These are phyloP conservation scores for Prietella phreatophila DNA, from an alignment of 2,113 vertebrate genomes.

Conservation along the genomic window DNA sequence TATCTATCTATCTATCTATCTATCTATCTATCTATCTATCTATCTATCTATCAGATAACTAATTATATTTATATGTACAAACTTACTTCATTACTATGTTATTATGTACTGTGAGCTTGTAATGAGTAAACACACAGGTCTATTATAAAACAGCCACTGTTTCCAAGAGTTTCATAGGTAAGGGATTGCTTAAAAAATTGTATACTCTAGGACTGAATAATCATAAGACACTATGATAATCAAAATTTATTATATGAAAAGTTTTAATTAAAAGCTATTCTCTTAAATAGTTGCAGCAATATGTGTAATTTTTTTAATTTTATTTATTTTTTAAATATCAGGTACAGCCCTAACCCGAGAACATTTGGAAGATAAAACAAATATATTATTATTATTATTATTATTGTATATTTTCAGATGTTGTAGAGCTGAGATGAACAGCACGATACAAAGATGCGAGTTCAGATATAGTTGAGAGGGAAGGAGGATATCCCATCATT, in stretches of 20 bases:
- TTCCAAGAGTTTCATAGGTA: background rate
- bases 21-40: no score
- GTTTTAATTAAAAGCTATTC: background rate
- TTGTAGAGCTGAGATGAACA: slow-evolving; percentile 25
- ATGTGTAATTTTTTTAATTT: no score
- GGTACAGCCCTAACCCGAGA: background rate
- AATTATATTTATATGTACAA: background rate
- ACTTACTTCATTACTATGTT: background rate
- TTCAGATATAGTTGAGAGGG: slow-evolving; percentile 18
- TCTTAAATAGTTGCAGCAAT: background rate
- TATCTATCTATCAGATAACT: no score
- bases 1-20: background rate
- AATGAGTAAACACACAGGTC: background rate
- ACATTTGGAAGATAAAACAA: background rate
- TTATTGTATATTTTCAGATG: background rate
- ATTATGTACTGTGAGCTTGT: background rate
- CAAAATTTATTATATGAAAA: background rate
- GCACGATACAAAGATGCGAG: slow-evolving; percentile 7
- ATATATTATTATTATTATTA: background rate
- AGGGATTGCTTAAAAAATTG: background rate
- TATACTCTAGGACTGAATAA: background rate
- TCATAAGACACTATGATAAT: background rate
- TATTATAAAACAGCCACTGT: background rate
- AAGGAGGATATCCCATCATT: slow-evolving; percentile 42
- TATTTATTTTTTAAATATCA: background rate